Conservation (phyloP, 2,113 vertebrate species). For the Vidua macroura region DNA sequence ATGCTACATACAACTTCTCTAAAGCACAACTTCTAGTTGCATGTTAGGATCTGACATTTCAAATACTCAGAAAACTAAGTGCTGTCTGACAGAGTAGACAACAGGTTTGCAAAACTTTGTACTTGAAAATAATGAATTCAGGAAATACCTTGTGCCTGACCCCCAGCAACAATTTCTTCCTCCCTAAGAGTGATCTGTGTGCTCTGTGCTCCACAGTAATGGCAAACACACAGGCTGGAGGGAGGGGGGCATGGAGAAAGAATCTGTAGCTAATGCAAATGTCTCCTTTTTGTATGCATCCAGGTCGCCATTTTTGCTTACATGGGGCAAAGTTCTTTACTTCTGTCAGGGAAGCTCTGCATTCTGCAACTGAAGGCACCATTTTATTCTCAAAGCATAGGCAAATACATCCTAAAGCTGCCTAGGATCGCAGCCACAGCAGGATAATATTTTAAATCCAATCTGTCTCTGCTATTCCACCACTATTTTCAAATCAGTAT, state of each 20-base stretch:
- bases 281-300: not conserved
- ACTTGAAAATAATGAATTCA: constrained; percentile 48
- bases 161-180: constrained; percentile 26
- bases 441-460: not conserved
- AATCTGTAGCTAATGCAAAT: not conserved
- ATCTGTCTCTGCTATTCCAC: not conserved
- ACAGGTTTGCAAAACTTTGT: constrained; percentile 27
- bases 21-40: not conserved
- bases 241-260: not conserved
- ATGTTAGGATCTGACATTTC: not conserved
- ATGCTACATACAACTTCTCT: not conserved
- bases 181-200: not conserved
- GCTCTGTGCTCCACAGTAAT: not conserved
- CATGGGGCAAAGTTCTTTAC: not conserved
- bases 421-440: not conserved
- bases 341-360: not conserved
- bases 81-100: not conserved
- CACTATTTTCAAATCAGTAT: not conserved
- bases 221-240: not conserved
- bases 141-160: constrained; percentile 50
- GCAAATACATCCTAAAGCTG: not conserved
- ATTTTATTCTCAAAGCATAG: not conserved
- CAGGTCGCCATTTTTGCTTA: not conserved
- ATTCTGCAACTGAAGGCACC: not conserved
- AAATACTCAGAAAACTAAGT: not conserved